Evolutionary conservation across 2,888 invertebrate species (phyloP), one percentile per base, ranked within the genome.

Genomic region (Lasioglossum leucozonium): DNA sequence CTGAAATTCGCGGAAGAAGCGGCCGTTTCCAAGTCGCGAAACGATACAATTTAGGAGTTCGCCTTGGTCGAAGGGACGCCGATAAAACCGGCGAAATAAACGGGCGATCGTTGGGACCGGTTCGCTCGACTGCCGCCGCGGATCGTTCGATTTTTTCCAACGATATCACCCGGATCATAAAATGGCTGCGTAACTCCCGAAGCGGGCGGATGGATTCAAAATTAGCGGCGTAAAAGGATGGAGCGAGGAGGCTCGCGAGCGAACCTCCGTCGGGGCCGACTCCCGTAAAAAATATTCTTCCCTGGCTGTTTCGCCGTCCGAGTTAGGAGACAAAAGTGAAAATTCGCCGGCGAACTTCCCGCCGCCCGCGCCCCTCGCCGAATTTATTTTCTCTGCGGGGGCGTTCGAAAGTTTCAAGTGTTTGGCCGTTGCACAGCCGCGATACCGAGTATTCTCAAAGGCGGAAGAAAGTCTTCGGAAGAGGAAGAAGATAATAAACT

Each of bases 341-440:
- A 69, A 71, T 77, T 84, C 71, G 37, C 44, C 22, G 30, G 58
- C 1, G 22, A 82, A 72, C 40, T 51, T 37, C 16, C 42, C 4
- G 4, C 55, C 16, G n/a, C n/a, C 34, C 65, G 3, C 10, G 30
- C 34, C 34, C 22, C 22, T 8, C 34, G 65, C 18, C n/a, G n/a
- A 77, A 77, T 84, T 82, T 77, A 76, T 76, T 58, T n/a, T 26
- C 65, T 22, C 8, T 22, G n/a, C 30, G 42, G 42, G 42, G 30
- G 16, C 47, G 44, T n/a, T n/a, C 47, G 40, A 71, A 84, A 40
- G 18, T 85, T 69, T 55, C 6, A 67, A 79, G 72, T 79, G 79
- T 85, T 84, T 84, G 79, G 37, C 72, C n/a, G 75, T 67, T 55
- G 67, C 5, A 37, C 37, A 1, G 67, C 74, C 65, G 67, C 44